phyloP scores from a whole-genome alignment of 64 coral and sea anemone genomes.

The Porites australiensis region DNA sequence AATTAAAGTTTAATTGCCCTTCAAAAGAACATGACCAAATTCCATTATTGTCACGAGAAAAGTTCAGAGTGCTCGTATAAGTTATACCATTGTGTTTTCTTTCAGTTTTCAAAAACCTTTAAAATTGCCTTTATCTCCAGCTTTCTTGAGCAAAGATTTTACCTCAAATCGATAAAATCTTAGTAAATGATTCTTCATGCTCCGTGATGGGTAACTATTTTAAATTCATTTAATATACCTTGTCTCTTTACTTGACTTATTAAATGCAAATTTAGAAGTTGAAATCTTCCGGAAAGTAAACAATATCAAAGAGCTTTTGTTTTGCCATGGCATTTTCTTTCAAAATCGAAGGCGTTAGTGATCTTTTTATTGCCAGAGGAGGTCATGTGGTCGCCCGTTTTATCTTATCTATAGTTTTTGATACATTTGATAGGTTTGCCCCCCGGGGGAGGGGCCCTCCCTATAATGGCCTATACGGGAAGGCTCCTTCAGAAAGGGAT shows the following conservation, averaged over 20 bases:
- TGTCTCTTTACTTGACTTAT: not conserved
- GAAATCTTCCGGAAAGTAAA: not conserved
- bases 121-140: not conserved
- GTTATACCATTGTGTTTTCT: not conserved
- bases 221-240: not conserved
- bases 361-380: not conserved
- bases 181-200: not conserved
- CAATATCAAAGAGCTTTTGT: not conserved
- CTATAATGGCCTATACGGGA: too few species aligned
- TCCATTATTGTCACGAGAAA: conserved; percentile 30
- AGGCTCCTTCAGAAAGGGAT: too few species aligned
- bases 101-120: not conserved
- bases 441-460: too few species aligned
- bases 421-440: too few species aligned
- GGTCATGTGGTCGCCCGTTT: too few species aligned
- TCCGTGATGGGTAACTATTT: not conserved
- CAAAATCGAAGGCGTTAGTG: not conserved
- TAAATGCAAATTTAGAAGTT: conserved; percentile 5
- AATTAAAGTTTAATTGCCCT: conserved; percentile 19
- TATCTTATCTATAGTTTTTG: too few species aligned
- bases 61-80: not conserved
- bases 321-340: not conserved
- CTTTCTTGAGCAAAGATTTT: not conserved
- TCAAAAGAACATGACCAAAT: conserved; percentile 5
- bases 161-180: not conserved